Evolutionary conservation across 2,888 invertebrate species (phyloP), one percentile per base, ranked within the genome.

Genomic region (Microplitis manilae): DNA sequence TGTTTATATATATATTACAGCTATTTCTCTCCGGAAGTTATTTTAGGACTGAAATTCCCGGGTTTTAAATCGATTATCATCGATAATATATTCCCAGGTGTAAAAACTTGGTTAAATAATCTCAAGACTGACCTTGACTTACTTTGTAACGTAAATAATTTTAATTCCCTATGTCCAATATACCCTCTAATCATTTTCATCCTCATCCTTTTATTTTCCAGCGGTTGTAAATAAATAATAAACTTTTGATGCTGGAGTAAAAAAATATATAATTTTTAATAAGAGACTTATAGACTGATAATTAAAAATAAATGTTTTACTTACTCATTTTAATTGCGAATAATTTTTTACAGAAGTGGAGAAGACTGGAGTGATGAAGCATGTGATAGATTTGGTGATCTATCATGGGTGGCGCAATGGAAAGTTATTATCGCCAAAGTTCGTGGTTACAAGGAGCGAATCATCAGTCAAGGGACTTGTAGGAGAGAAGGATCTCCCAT

Each of bases 371-470:
- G 80, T 68, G 9, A 20, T 0, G 82, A 86, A 41, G 86, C 86
- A 2, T 83, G 76, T 38, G 83, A 87, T 2, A 81, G 79, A 74
- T 89, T 89, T 68, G 81, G 83, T 2, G 81, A 85, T n/a, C 81
- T 87, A 20, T 79, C 84, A 75, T 83, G 90, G 92, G 93, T 94
- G 70, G 95, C 94, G 0, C 93, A 95, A 84, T 97, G 97, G 97
- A 95, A 95, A 86, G 92, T 94, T 5, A 87, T 97, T 0, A 92
- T 94, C 73, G 96, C 96, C 0, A 93, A 93, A 83, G 94, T 96
- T 17, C 93, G 94, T 75, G 93, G 94, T 0, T 96, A 95, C 88
- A 93, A 93, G 88, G 92, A 94, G 84, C 90, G 92, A 17, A 83
- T 89, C 17, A 2, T 79, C 0, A 71, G 79, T 61, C 78, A 64